Base-by-base conservation (phyloP, 2,888 invertebrate species). In the Drosophila picticornis region DNA sequence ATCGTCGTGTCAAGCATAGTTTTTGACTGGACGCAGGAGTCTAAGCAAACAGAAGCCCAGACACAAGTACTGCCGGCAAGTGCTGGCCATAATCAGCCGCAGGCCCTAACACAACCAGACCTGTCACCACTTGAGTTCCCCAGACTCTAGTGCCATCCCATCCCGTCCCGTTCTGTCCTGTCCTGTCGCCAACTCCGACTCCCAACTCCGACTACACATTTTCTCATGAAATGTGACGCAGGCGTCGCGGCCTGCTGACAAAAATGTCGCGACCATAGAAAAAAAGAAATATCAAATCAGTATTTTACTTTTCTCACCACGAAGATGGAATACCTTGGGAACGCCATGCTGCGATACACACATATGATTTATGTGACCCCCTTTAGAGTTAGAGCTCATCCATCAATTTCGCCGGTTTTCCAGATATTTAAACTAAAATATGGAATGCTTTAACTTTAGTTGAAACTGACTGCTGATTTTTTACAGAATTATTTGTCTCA, bases 41-140 rank as follows among this genome's bases (percentile, higher is more conserved):
- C 84, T 86, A 90, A 86, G 87, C 72, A 90, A 87, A 90, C 87
- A 90, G 84, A 81, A 81, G 83, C 76, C 76, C 38, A 36, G 40
- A 11, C 51, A 46, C 60, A 36, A 38, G 38, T 55, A 52, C 53
- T 48, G 60, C 31, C 43, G 31, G n/a, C 43, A 63, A 63, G 63
- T 73, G 56, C 48, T 59, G 84, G 64, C 64, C 65, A 89, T 84
- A 87, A 87, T 80, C 83, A 82, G 80, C 77, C 68, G 50, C 85
- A 88, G 90, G 83, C 83, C 75, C 67, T 53, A 58, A 55, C 53
- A 64, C 22, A 74, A 78, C 61, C 80, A 34, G 70, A 84, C 68
- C 90, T 85, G 88, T 85, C 84, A 81, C 84, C 89, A 84, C 84
- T 88, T 83, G 77, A 84, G 78, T 70, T 69, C 66, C 61, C 74